A percentile compares a stretch with the other conserved stretches of the same genome.
These are phyloP conservation scores for Volucella inflata DNA, from an alignment of 2,888 invertebrate species.

Conservation along the genomic window DNA sequence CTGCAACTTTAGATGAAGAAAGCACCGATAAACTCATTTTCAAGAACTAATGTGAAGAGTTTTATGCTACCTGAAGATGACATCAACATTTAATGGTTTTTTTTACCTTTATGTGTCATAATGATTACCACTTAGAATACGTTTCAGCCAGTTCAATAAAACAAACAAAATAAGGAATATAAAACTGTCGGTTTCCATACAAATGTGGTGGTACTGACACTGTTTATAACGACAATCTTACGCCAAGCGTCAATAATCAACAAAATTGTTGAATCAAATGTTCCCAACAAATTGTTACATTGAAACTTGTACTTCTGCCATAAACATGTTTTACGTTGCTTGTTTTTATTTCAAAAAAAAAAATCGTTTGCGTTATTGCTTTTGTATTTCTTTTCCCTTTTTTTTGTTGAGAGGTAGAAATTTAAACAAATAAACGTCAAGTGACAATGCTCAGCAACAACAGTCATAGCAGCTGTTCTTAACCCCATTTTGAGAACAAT, in stretches of 20 bases:
- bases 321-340: constrained; percentile 6
- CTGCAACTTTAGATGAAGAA: no score
- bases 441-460: background rate
- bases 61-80: background rate
- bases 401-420: background rate
- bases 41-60: no score
- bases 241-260: constrained; percentile 41
- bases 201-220: constrained; percentile 1
- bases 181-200: background rate
- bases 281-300: constrained; percentile 14
- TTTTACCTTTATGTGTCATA: background rate
- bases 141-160: background rate
- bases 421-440: constrained; percentile 10
- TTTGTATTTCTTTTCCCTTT: background rate
- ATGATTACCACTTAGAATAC: background rate
- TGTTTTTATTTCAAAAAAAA: constrained; percentile 3
- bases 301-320: background rate
- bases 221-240: constrained; percentile 52
- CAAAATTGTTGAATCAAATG: constrained; percentile 60
- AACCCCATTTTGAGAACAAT: constrained; percentile 39
- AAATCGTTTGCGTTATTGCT: background rate
- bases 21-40: no score
- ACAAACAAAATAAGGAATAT: background rate
- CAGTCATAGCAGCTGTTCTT: constrained; percentile 17
- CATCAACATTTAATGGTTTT: constrained; percentile 5